Evolutionary conservation across 53 echinoderm and acorn worm genomes (phyloP).

Genomic region (Luidia sarsii): DNA sequence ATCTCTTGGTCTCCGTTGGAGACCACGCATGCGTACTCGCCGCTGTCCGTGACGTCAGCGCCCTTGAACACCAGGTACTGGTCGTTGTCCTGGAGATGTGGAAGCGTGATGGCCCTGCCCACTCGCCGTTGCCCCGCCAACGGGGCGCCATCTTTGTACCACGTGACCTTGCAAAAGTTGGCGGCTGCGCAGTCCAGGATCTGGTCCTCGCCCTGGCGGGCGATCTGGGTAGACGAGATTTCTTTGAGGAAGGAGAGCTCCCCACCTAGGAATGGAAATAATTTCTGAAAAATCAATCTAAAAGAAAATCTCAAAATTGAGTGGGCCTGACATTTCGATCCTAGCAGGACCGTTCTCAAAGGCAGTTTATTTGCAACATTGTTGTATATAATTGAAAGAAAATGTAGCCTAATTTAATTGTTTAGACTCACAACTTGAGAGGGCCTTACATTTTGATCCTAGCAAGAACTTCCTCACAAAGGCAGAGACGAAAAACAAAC

Average conservation of each 20-base stretch:
- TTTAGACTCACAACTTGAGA: too few relatives aligned
- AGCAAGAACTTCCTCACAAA: too few relatives aligned
- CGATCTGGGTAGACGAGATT: background rate
- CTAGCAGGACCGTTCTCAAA: too few relatives aligned
- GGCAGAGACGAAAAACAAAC: too few relatives aligned
- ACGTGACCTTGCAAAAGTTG: conserved; percentile 49
- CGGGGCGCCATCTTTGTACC: conserved; percentile 56
- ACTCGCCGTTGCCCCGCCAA: conserved; percentile 11
- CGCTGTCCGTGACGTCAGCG: background rate
- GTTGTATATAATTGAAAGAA: too few relatives aligned
- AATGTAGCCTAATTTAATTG: too few relatives aligned
- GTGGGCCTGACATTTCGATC: too few relatives aligned
- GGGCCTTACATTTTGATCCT: too few relatives aligned
- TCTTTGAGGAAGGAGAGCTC: conserved; percentile 8
- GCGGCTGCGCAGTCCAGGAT: conserved; percentile 36
- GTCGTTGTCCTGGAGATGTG: background rate
- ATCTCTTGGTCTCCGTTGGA: conserved; percentile 13
- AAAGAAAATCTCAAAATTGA: too few relatives aligned
- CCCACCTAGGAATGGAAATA: too few relatives aligned
- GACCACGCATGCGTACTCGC: conserved; percentile 40
- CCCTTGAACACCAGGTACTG: conserved; percentile 14
- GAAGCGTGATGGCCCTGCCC: background rate
- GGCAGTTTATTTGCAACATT: too few relatives aligned
- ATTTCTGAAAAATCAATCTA: too few relatives aligned
- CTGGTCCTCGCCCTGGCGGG: background rate